These are phyloP conservation scores for Alectura lathami DNA, from an alignment of 2,113 vertebrate species.

Conservation along the genomic window DNA sequence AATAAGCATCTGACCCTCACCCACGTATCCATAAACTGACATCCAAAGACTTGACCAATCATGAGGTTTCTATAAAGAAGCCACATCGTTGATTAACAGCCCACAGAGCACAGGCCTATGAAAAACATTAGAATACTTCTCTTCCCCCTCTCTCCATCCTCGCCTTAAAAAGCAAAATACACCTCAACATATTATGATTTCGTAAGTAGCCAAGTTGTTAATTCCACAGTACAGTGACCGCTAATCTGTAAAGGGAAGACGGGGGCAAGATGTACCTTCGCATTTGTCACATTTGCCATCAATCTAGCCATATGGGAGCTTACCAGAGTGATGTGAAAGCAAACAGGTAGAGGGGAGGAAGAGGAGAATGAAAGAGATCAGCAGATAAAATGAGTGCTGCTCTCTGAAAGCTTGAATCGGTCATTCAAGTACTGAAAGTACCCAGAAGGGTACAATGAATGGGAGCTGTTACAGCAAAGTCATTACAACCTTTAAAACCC, in stretches of 20 bases:
- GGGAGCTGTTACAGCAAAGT: constrained; percentile 66
- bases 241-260: background rate
- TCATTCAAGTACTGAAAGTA: constrained; percentile 79
- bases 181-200: background rate
- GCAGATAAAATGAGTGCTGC: constrained; percentile 73
- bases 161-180: constrained; percentile 22
- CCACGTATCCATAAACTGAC: constrained; percentile 65
- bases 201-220: constrained; percentile 38
- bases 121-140: constrained; percentile 42
- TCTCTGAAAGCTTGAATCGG: constrained; percentile 75
- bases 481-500: constrained; percentile 60
- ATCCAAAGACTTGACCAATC: constrained; percentile 57
- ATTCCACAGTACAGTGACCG: constrained; percentile 53
- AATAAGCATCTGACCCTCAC: constrained; percentile 70
- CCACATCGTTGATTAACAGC: constrained; percentile 72
- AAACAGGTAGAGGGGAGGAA: constrained; percentile 40
- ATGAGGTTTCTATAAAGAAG: constrained; percentile 56
- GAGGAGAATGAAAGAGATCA: constrained; percentile 57
- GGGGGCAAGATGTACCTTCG: constrained; percentile 60
- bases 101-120: constrained; percentile 61
- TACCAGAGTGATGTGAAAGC: constrained; percentile 40
- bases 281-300: constrained; percentile 53
- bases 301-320: constrained; percentile 44
- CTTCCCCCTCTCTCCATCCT: constrained; percentile 52
- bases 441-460: constrained; percentile 60